phyloP scores from a whole-genome alignment of 2,113 vertebrate species.

The Puntigrus tetrazona region DNA sequence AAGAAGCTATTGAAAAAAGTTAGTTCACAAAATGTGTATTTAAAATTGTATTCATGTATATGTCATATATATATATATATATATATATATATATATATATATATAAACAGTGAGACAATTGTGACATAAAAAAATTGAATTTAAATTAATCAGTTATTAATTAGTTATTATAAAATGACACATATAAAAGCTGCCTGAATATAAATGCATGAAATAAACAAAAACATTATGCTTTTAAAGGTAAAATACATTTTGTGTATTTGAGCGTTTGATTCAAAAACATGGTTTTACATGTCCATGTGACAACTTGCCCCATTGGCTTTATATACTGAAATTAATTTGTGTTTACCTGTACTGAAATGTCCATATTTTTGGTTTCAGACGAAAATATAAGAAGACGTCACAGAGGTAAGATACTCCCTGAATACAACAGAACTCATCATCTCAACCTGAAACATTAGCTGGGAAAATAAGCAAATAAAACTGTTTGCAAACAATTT shows the following conservation, averaged over 20 bases:
- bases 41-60: background rate
- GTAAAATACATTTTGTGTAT: background rate
- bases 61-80: no score
- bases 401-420: conserved; percentile 85
- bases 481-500: background rate
- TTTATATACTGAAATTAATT: background rate
- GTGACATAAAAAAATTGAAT: background rate
- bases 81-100: no score
- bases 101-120: background rate
- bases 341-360: background rate
- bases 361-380: conserved; percentile 68
- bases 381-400: conserved; percentile 93
- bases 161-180: background rate
- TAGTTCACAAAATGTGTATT: background rate
- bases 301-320: background rate
- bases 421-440: background rate
- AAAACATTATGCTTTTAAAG: no score
- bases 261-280: background rate
- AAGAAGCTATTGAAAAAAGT: background rate
- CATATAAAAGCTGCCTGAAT: background rate
- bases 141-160: background rate
- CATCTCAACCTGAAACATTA: background rate
- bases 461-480: background rate
- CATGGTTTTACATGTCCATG: background rate
- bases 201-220: background rate